Evolutionary conservation across 2,113 vertebrate genomes (phyloP), one percentile per base, ranked within the genome.

Genomic region (Neolamprologus fasciatus): DNA sequence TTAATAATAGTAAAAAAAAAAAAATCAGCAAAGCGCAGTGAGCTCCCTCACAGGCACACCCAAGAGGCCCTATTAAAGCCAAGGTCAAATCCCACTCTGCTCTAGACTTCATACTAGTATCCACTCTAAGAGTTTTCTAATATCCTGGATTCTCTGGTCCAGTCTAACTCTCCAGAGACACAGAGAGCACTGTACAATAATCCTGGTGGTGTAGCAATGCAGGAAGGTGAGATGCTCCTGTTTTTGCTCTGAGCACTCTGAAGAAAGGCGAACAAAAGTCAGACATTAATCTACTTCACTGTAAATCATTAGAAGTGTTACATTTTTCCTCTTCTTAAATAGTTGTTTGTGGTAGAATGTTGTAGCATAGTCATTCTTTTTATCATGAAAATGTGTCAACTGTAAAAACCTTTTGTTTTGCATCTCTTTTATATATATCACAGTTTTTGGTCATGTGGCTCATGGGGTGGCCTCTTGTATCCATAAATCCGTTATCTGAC

Each of bases 11-110:
- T 28, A 31, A 7, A 10, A 40, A 40, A 40, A 9, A 14, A 61
- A 4, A 19, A 61, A 63, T 55, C 63, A 79, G 61, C 68, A 89
- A 83, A 85, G 83, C 2, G 45, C 68, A 80, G 45, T 54, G 81
- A 87, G 66, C 80, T 86, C 45, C 82, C 87, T 86, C 31, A 17
- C 73, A 57, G 50, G 50, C 89, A 76, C 82, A 83, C 94, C 91
- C 92, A 87, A 61, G 94, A 92, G 94, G 83, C 91, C 93, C 94
- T 94, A 94, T 95, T 95, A 94, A 91, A 93, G 85, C 73, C 71
- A 85, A 89, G 92, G 94, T 94, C 92, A 91, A 93, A 89, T 86
- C 91, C 86, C 91, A 79, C 33, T 88, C 86, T 33, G 42, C 87
- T 82, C 76, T 92, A 80, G 79, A 84, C 88, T 89, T 83, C 71